These are phyloP conservation scores for Drosophila triauraria DNA, from an alignment of 1,140 invertebrate species.

Conservation along the genomic window DNA sequence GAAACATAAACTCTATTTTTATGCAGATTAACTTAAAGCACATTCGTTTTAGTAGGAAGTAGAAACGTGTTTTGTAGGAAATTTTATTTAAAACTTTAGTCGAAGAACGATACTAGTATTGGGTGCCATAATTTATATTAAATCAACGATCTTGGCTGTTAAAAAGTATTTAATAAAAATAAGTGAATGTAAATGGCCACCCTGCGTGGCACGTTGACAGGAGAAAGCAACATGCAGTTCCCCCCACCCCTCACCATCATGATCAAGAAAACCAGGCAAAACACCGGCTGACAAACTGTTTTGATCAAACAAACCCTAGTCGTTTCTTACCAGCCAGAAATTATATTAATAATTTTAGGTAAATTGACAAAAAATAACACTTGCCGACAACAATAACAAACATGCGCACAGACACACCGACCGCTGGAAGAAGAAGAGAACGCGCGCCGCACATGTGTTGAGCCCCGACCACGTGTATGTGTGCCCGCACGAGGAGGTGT, in stretches of 20 bases:
- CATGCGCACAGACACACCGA: conserved; percentile 21
- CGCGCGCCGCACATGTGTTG: conserved; percentile 49
- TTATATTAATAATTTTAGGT: background rate
- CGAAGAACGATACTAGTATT: background rate
- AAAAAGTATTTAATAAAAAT: background rate
- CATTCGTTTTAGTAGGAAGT: background rate
- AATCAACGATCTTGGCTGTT: conserved; percentile 3
- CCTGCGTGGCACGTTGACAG: conserved; percentile 59
- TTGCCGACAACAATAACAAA: conserved; percentile 36
- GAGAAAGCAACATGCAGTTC: conserved; percentile 60
- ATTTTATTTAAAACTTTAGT: background rate
- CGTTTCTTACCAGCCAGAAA: background rate
- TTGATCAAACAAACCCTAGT: background rate
- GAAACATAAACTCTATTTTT: background rate
- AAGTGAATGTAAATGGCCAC: conserved; percentile 27
- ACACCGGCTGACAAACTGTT: background rate
- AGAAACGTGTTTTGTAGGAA: background rate
- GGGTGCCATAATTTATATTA: too few species aligned
- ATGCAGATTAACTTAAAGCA: background rate
- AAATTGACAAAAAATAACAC: conserved; percentile 9
- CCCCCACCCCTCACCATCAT: background rate
- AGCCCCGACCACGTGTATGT: conserved; percentile 48
- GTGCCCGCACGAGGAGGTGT: conserved; percentile 27
- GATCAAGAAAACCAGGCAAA: background rate
- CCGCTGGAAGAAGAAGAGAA: conserved; percentile 13